Percentiles rank a stretch among this genome's conserved stretches.
phyloP scores from a whole-genome alignment of 2,888 invertebrate genomes.

The Norana najaformis region DNA sequence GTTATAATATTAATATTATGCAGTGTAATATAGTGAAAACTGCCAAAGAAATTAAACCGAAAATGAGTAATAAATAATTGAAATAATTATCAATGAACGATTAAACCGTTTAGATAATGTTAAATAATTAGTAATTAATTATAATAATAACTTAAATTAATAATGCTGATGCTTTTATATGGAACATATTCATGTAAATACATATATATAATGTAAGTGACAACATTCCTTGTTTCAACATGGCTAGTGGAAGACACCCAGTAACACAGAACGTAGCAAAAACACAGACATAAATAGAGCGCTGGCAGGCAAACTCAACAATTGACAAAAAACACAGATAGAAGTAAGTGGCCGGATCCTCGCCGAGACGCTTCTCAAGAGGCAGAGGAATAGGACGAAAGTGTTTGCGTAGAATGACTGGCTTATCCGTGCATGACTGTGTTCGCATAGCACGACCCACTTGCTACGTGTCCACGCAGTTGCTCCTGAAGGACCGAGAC shows the following conservation, averaged over 20 bases:
- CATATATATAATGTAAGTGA: not conserved
- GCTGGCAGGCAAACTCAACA: constrained; percentile 13
- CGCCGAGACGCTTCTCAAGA: not conserved
- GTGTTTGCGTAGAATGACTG: not conserved
- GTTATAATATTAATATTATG: too few relatives aligned
- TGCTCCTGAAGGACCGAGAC: constrained; percentile 88
- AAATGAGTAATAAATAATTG: too few relatives aligned
- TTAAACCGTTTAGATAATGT: not conserved
- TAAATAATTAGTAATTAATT: not conserved
- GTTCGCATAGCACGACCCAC: constrained; percentile 68
- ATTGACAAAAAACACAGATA: constrained; percentile 13
- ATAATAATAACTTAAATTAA: not conserved
- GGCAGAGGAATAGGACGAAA: not conserved
- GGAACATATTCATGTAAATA: not conserved
- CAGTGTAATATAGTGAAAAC: too few relatives aligned
- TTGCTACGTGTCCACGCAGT: constrained; percentile 88
- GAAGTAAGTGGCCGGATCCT: constrained; percentile 13
- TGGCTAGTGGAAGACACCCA: constrained; percentile 13
- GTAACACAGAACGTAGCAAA: constrained; percentile 13
- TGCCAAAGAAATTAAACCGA: too few relatives aligned
- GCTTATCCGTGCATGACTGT: not conserved
- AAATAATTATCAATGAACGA: not conserved
- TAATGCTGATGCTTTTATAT: constrained; percentile 3
- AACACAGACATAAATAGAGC: constrained; percentile 13
- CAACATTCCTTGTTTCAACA: not conserved